A percentile compares a stretch with the other conserved stretches of the same genome.
Conservation (phyloP, 2,797 vertebrate species). For the Pipistrellus kuhlii region DNA sequence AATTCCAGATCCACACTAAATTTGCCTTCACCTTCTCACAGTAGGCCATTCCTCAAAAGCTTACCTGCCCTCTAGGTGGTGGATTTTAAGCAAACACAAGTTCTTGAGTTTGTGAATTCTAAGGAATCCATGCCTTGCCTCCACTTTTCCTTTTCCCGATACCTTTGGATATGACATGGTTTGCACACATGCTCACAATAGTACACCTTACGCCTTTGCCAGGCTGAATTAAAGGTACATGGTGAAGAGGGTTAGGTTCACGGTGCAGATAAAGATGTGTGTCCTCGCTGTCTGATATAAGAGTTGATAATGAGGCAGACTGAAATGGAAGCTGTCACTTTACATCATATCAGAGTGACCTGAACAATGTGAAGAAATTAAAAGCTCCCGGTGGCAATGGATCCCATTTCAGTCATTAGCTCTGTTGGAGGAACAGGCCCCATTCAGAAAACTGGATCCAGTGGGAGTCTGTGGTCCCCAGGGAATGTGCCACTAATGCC, state of each 20-base stretch:
- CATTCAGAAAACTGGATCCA: slow-evolving; percentile 89
- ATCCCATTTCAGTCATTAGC: slow-evolving; percentile 89
- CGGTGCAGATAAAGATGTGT: slow-evolving; percentile 43
- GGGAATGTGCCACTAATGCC: slow-evolving; percentile 92
- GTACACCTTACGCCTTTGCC: slow-evolving; percentile 57
- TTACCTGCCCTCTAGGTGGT: neutral
- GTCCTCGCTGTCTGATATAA: slow-evolving; percentile 65
- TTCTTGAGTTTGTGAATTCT: neutral
- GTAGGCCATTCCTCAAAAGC: neutral
- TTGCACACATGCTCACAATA: slow-evolving; percentile 67
- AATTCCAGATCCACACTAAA: neutral
- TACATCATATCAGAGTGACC: slow-evolving; percentile 85
- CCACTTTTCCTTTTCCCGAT: neutral
- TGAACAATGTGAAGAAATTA: slow-evolving; percentile 91
- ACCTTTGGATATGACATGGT: slow-evolving; percentile 61
- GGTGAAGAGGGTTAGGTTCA: neutral
- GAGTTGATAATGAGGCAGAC: slow-evolving; percentile 87
- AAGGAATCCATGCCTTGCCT: neutral
- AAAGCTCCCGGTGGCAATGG: slow-evolving; percentile 89
- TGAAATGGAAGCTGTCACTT: slow-evolving; percentile 88
- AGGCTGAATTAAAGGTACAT: slow-evolving; percentile 55
- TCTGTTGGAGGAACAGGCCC: slow-evolving; percentile 86
- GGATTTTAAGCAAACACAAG: neutral
- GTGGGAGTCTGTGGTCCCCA: slow-evolving; percentile 89
- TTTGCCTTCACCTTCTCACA: neutral